A percentile compares a stretch with the other conserved stretches of the same genome.
Conservation (phyloP, 2,113 vertebrate species). For the Kobus ellipsiprymnus region DNA sequence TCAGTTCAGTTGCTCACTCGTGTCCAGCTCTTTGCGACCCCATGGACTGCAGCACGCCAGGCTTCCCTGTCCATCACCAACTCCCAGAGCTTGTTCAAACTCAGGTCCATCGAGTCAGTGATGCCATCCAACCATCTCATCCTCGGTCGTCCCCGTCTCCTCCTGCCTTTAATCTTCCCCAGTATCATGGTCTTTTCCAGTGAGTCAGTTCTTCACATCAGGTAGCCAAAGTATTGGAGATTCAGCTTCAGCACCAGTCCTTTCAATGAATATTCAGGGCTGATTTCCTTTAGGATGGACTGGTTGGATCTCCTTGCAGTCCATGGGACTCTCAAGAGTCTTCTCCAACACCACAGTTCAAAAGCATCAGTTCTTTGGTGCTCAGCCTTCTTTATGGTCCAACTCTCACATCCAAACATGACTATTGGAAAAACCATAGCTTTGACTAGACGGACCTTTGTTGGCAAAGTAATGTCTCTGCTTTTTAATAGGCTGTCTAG, state of each 20-base stretch:
- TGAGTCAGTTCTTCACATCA: neutral
- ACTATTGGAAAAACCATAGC: too few relatives aligned
- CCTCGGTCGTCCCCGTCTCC: neutral
- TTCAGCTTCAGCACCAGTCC: neutral
- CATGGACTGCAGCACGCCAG: neutral
- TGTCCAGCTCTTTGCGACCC: neutral
- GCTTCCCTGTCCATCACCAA: neutral
- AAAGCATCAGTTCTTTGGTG: neutral
- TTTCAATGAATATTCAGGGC: neutral
- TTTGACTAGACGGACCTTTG: too few relatives aligned
- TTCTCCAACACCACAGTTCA: neutral
- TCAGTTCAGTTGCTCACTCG: neutral
- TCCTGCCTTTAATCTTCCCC: neutral
- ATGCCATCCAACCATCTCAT: neutral
- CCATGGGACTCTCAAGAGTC: neutral
- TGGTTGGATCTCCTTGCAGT: neutral
- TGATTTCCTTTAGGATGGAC: neutral
- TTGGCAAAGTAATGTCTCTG: too few relatives aligned
- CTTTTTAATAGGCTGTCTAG: too few relatives aligned
- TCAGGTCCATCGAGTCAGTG: neutral
- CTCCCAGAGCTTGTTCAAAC: neutral
- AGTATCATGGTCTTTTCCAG: neutral
- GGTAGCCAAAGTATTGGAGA: neutral
- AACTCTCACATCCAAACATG: neutral
- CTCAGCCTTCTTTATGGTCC: neutral